Conservation (phyloP, 1,140 invertebrate species). For the Heterodera schachtii region DNA sequence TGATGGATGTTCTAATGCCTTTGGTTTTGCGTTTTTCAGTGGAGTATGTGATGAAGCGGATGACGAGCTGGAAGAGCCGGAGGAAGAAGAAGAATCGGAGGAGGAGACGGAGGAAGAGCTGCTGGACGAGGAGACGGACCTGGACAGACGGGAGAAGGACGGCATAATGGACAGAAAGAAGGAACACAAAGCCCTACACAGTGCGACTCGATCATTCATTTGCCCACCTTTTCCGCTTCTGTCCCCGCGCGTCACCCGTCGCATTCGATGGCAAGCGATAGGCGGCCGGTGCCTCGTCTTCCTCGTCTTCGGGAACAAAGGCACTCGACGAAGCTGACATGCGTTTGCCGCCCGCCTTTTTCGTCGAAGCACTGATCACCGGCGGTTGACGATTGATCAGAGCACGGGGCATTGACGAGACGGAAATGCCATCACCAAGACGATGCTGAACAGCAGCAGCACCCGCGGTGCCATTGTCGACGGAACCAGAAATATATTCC, state of each 20-base stretch:
- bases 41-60: not conserved
- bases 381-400: not conserved
- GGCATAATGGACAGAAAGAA: not conserved
- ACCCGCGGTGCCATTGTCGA: not conserved
- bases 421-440: not conserved
- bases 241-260: not conserved
- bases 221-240: not conserved
- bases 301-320: not conserved
- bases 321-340: not conserved
- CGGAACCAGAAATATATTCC: not conserved
- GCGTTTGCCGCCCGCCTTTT: not conserved
- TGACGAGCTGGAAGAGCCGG: not conserved
- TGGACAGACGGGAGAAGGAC: not conserved
- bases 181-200: not conserved
- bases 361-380: not conserved
- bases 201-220: not conserved
- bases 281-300: conserved; percentile 12
- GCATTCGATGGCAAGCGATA: not conserved
- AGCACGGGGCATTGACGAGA: not conserved
- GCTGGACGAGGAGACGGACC: conserved; percentile 13
- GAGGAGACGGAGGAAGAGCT: not conserved
- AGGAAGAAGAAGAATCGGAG: conserved; percentile 14
- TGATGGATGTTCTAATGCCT: not conserved
- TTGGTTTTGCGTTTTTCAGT: not conserved
- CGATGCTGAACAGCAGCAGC: not conserved